A percentile compares a stretch with the other conserved stretches of the same genome.
These are phyloP conservation scores for Mastigias papua DNA, from an alignment of 30 jellyfish, hydroid and myxozoan genomes.

Conservation along the genomic window DNA sequence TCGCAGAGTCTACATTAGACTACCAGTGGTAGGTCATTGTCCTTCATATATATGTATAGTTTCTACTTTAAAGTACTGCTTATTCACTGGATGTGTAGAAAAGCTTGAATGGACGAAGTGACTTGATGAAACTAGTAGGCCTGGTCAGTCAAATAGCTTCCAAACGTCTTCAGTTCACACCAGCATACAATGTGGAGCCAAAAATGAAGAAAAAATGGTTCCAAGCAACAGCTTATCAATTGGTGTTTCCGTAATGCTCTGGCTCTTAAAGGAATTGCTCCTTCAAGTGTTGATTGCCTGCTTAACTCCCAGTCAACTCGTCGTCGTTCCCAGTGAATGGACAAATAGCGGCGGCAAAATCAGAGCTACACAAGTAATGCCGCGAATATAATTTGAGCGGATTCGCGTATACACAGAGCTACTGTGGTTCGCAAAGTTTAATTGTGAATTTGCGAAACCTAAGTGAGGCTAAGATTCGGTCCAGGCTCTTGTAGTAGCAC, in stretches of 20 bases:
- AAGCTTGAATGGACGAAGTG: neutral
- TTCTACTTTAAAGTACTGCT: neutral
- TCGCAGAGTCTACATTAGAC: neutral
- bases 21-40: neutral
- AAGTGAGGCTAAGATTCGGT: constrained; percentile 50
- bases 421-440: constrained; percentile 14
- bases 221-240: neutral
- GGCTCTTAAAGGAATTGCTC: neutral
- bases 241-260: neutral
- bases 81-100: neutral
- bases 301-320: neutral
- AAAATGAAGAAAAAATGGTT: neutral
- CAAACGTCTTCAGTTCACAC: neutral
- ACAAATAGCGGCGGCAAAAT: constrained; percentile 79
- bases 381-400: constrained; percentile 44
- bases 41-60: neutral
- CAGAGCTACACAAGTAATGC: neutral
- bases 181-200: too few relatives aligned
- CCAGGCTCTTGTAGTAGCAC: constrained; percentile 66
- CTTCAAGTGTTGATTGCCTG: neutral
- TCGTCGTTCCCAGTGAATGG: constrained; percentile 26
- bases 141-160: neutral
- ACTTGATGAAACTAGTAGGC: neutral
- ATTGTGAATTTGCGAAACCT: constrained; percentile 38
- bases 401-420: constrained; percentile 10